Percentiles rank a stretch among this genome's conserved stretches.
Evolutionary conservation across 2,888 invertebrate species (phyloP).

Genomic region (Tetramorium bicarinatum): DNA sequence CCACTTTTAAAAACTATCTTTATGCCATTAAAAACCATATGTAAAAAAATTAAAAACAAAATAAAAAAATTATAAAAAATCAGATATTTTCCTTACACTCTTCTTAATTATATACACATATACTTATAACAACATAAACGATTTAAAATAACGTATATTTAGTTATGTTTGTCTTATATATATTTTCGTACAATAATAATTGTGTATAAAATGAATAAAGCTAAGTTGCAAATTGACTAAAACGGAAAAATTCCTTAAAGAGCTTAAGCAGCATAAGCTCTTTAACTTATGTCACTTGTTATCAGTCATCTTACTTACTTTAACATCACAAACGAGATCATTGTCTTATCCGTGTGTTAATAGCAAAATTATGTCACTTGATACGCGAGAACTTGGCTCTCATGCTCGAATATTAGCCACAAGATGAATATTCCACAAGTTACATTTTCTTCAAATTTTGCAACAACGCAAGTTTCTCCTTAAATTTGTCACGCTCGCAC

Average conservation of each 20-base stretch:
- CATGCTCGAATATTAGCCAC: slow-evolving; percentile 27
- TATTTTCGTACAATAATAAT: background rate
- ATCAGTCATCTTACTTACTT: slow-evolving; percentile 59
- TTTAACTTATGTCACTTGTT: background rate
- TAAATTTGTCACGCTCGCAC: background rate
- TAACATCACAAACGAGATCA: slow-evolving; percentile 65
- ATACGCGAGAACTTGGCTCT: slow-evolving; percentile 58
- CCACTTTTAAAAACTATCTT: background rate
- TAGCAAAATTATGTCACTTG: slow-evolving; percentile 69
- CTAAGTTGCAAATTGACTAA: background rate
- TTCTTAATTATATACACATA: background rate
- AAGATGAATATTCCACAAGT: slow-evolving; percentile 43
- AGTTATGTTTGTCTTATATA: slow-evolving; percentile 4
- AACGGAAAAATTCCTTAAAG: background rate
- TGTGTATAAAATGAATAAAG: background rate
- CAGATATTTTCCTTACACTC: background rate
- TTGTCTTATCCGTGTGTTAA: slow-evolving; percentile 67
- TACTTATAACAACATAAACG: background rate
- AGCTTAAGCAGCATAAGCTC: background rate
- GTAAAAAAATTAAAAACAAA: background rate
- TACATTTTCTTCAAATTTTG: background rate
- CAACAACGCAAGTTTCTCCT: background rate
- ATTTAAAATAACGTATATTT: background rate
- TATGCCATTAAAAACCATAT: background rate
- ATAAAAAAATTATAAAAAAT: too few relatives aligned